Base-by-base conservation (phyloP, 2,797 vertebrate genomes). In the Argya squamiceps region DNA sequence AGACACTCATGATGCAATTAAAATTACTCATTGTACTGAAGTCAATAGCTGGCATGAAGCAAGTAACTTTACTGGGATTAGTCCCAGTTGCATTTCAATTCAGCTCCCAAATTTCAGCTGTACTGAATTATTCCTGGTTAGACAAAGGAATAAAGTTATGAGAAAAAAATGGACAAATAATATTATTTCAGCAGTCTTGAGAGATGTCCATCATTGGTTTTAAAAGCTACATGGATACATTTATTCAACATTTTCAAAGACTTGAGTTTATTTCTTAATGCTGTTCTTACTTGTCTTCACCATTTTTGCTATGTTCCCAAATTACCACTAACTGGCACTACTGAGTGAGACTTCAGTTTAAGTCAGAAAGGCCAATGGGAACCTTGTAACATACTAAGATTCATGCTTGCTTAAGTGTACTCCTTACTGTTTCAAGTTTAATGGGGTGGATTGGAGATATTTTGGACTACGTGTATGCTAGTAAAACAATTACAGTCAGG, bases 41-140 rank as follows among this genome's bases (percentile, higher is more conserved):
- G 73, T 94, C 76, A 91, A 73, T 76, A 76, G 73, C 67, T 92
- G 65, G 62, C 84, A 81, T n/a, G 34, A 91, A 34, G 44, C 79
- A 93, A 91, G 15, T 53, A 91, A 85, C 49, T 88, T 69, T 46
- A 60, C 59, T 91, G 79, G 79, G 82, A 67, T 84, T 88, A 86
- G 47, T 81, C 87, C 29, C 94, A 86, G 43, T 89, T 81, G 75
- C 60, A 84, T 73, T 96, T 91, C 44, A 67, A 52, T 86, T 90
- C 73, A 78, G 71, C 62, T 93, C 47, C 91, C 0, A 39, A 53
- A 95, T 88, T 93, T 94, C 89, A 93, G 39, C 77, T 91, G 82
- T 56, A 84, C 29, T 75, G 50, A 85, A 78, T 94, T 95, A 88
- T 88, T 96, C 53, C 62, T 86, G 32, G 43, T 81, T 88, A 84